Evolutionary conservation across 2,888 invertebrate species (phyloP).

Genomic region (Calameuta filiformis): DNA sequence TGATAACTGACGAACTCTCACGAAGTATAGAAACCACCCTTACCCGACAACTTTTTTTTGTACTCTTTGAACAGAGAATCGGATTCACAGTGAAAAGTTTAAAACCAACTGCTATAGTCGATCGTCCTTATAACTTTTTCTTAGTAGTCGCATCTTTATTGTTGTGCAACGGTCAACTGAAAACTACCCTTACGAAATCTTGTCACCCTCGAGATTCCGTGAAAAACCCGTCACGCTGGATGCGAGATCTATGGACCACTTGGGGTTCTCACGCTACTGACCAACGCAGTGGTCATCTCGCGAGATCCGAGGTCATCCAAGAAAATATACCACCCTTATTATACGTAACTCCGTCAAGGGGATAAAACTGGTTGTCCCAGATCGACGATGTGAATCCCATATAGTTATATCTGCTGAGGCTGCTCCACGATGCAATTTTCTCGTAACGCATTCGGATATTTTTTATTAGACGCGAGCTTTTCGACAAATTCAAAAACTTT

Average conservation of each 20-base stretch:
- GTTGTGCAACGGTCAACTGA: neutral
- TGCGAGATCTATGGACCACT: slow-evolving; percentile 47
- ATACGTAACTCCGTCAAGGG: slow-evolving; percentile 14
- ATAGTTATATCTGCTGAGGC: neutral
- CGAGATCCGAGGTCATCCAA: slow-evolving; percentile 33
- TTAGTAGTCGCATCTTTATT: neutral
- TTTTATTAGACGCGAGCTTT: neutral
- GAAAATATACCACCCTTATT: slow-evolving; percentile 13
- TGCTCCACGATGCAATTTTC: neutral
- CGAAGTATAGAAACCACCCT: neutral
- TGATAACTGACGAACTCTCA: neutral
- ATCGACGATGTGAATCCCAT: neutral
- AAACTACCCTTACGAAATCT: neutral
- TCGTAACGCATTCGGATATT: neutral
- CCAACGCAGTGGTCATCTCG: slow-evolving; percentile 52
- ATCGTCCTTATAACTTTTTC: neutral
- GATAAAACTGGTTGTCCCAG: slow-evolving; percentile 37
- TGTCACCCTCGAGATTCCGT: neutral
- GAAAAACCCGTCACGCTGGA: slow-evolving; percentile 44
- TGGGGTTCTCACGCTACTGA: slow-evolving; percentile 57
- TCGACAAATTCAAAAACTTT: neutral
- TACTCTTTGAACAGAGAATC: neutral
- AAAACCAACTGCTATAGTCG: neutral
- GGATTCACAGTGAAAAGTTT: neutral
- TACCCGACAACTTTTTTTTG: neutral